These are phyloP conservation scores for Lasioglossum malachurum DNA, from an alignment of 2,888 invertebrate genomes.

Conservation along the genomic window DNA sequence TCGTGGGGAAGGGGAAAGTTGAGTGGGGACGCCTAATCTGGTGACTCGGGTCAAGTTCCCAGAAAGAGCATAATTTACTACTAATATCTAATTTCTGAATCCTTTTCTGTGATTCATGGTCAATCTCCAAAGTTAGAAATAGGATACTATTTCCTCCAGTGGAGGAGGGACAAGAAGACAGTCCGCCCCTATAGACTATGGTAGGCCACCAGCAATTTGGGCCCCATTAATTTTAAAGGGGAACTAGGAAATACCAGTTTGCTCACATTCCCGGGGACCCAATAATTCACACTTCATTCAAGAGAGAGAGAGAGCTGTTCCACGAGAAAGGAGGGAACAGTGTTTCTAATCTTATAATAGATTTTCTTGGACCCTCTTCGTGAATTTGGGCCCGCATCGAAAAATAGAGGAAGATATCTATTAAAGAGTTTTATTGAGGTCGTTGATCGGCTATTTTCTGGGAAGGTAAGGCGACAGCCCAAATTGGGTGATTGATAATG, in stretches of 20 bases:
- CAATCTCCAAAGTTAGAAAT: conserved; percentile 5
- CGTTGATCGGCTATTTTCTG: no score
- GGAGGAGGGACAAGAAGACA: not conserved
- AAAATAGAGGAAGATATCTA: not conserved
- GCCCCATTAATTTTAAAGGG: conserved; percentile 10
- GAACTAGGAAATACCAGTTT: conserved; percentile 44
- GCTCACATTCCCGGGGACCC: conserved; percentile 3
- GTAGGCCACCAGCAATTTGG: conserved; percentile 26
- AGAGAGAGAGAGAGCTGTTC: conserved; percentile 6
- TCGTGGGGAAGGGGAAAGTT: no score
- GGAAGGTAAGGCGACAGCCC: not conserved
- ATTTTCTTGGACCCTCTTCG: not conserved
- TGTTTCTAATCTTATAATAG: conserved; percentile 3
- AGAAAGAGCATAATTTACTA: not conserved
- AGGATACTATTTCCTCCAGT: not conserved
- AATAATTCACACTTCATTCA: conserved; percentile 40
- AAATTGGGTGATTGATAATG: not conserved
- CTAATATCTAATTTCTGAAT: not conserved
- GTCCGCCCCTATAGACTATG: not conserved
- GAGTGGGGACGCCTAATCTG: no score
- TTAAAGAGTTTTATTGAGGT: no score
- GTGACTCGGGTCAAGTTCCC: no score
- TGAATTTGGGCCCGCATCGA: conserved; percentile 21
- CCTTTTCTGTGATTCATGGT: conserved; percentile 1
- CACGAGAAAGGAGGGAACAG: not conserved